Base-by-base conservation (phyloP, 35 echinoderm and acorn worm species). In the Acanthaster planci region DNA sequence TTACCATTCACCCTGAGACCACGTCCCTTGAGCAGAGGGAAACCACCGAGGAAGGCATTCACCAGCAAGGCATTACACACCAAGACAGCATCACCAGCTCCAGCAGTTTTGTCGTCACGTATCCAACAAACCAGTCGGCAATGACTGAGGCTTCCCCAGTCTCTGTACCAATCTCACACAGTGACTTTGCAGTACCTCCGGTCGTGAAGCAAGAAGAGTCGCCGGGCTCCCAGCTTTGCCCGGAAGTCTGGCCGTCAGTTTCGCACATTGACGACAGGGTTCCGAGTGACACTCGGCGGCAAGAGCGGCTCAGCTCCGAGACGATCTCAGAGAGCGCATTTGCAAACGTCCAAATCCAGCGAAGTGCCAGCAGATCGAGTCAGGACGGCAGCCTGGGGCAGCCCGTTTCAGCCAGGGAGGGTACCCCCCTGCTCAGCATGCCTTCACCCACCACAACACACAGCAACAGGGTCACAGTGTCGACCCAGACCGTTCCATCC, bases 371-470 rank as follows among this genome's bases (percentile, higher is more conserved):
- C 14, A 10, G 26, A 72, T 26, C 64, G 8, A 72, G 64, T 34
- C 64, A 72, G 2, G 64, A 72, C 34, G 23, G 64, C 64, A 72
- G 23, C 16, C 10, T 72, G 19, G 23, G 64, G 3, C 64, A 72
- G 34, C 42, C 42, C 4, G 42, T 47, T 4, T 72, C 64, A 0
- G 59, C 59, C 4, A 72, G 64, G 34, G 64, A 72, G 64, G 64
- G 34, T 26, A 72, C 64, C 23, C 64, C 64, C 23, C 2, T 72
- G 64, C 34, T 72, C 34, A 34, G 34, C 9, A 72, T 72, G 64
- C 64, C 64, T 14, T 72, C 64, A 29, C 64, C 64, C 64, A 72
- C 64, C 18, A 72, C 64, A 21, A 72, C 64, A 72, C 23, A 72
- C 23, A 72, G 64, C 34, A 72, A 72, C 30, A 72, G 26, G 26